Evolutionary conservation across 2,797 vertebrate genomes (phyloP).

Genomic region (Squalus acanthias): DNA sequence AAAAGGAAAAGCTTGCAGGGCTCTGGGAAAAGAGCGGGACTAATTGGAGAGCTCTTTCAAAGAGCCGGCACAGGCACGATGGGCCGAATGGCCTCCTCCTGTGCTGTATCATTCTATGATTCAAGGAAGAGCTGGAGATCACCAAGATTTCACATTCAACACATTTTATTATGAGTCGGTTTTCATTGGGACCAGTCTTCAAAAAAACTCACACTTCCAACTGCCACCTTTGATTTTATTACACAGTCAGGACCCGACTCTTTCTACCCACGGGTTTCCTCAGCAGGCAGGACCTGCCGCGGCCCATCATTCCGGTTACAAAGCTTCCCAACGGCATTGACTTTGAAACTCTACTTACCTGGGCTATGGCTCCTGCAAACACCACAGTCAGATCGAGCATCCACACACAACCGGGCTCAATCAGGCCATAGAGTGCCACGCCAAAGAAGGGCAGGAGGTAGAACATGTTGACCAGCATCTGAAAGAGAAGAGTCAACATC

Average conservation of each 20-base stretch:
- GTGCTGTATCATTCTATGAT: no score
- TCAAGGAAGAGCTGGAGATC: no score
- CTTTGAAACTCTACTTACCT: conserved; percentile 60
- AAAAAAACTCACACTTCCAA: background rate
- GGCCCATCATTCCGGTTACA: background rate
- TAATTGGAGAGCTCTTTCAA: no score
- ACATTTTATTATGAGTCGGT: no score
- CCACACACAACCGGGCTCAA: conserved; percentile 76
- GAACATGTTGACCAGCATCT: conserved; percentile 82
- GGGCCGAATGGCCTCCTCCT: no score
- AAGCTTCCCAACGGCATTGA: background rate
- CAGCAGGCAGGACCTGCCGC: background rate
- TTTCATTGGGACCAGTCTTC: background rate
- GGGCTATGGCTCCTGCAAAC: conserved; percentile 73
- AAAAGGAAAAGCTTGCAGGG: no score
- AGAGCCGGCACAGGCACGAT: no score
- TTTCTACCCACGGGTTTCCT: background rate
- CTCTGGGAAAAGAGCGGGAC: no score
- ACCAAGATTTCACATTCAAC: no score
- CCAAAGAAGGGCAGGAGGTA: conserved; percentile 73
- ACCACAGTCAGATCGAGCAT: conserved; percentile 77
- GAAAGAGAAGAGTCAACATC: background rate
- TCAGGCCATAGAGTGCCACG: conserved; percentile 68
- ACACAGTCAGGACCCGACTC: background rate
- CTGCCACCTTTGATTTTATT: background rate